Percentiles rank a stretch among this genome's conserved stretches.
These are phyloP conservation scores for Cryptosula pallasiana DNA, from an alignment of 2,888 invertebrate genomes.

Conservation along the genomic window DNA sequence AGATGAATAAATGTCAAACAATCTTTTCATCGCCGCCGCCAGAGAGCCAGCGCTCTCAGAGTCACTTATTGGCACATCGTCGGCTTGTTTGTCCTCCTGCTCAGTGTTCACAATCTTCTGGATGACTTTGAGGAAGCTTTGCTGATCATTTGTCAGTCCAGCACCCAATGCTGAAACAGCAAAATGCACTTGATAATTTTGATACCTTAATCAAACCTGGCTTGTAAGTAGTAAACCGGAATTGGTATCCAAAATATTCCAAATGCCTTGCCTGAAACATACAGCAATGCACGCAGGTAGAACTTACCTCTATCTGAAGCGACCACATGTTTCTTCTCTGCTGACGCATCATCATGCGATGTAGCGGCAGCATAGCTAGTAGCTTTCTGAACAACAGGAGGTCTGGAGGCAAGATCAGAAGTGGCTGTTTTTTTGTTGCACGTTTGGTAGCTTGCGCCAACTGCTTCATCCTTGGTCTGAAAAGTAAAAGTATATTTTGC, in stretches of 20 bases:
- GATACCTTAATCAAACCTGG: no score
- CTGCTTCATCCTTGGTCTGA: not conserved
- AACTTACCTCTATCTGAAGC: slow-evolving; percentile 7
- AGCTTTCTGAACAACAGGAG: slow-evolving; percentile 9
- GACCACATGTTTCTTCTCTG: not conserved
- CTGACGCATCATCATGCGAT: not conserved
- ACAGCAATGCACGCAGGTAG: no score
- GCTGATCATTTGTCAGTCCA: not conserved
- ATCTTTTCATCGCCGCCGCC: not conserved
- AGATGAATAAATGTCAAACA: not conserved
- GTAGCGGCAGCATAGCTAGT: slow-evolving; percentile 6
- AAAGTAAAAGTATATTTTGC: not conserved
- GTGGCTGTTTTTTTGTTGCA: not conserved
- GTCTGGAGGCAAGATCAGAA: not conserved
- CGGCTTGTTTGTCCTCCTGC: not conserved
- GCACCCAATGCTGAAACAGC: not conserved
- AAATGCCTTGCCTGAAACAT: no score
- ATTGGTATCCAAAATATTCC: no score
- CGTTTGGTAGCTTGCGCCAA: not conserved
- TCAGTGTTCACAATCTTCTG: not conserved
- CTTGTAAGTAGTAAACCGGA: no score
- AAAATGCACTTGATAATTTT: not conserved
- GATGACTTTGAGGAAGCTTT: not conserved
- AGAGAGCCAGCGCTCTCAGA: not conserved
- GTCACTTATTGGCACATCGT: not conserved